These are phyloP conservation scores for Pagrus major DNA, from an alignment of 2,113 vertebrate genomes.

Conservation along the genomic window DNA sequence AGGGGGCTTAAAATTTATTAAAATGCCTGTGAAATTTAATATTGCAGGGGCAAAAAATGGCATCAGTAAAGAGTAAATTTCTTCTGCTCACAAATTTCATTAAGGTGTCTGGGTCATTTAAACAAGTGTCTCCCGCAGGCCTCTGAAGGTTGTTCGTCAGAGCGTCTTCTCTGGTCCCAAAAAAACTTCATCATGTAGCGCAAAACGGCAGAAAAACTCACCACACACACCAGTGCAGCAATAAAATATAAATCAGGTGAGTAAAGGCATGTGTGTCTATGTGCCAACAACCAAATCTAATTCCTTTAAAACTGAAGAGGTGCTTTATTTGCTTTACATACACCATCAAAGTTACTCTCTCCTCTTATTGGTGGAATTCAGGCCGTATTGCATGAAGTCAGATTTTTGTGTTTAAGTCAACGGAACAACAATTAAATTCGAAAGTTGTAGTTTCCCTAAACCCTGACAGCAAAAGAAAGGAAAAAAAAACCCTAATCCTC, in stretches of 20 bases:
- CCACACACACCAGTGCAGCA: neutral
- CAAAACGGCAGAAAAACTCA: neutral
- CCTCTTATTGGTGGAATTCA: neutral
- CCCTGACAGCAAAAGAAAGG: conserved; percentile 69
- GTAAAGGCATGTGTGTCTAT: neutral
- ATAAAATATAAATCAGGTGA: neutral
- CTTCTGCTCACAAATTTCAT: neutral
- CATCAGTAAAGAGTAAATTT: neutral
- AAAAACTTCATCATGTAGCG: neutral
- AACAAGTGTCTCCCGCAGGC: neutral
- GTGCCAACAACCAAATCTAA: neutral
- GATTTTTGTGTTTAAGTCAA: conserved; percentile 58
- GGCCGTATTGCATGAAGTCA: conserved; percentile 21
- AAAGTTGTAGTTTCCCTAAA: conserved; percentile 69
- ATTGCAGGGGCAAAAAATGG: neutral
- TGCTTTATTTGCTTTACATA: neutral
- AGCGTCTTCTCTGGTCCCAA: neutral
- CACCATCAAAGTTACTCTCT: neutral
- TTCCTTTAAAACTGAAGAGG: neutral
- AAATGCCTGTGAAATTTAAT: neutral
- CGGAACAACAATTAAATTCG: conserved; percentile 80
- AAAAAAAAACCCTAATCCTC: conserved; percentile 83
- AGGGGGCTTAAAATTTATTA: neutral
- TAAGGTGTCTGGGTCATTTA: neutral
- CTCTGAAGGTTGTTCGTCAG: neutral